Conservation (phyloP, 2,797 vertebrate species). For the Squalus acanthias region DNA sequence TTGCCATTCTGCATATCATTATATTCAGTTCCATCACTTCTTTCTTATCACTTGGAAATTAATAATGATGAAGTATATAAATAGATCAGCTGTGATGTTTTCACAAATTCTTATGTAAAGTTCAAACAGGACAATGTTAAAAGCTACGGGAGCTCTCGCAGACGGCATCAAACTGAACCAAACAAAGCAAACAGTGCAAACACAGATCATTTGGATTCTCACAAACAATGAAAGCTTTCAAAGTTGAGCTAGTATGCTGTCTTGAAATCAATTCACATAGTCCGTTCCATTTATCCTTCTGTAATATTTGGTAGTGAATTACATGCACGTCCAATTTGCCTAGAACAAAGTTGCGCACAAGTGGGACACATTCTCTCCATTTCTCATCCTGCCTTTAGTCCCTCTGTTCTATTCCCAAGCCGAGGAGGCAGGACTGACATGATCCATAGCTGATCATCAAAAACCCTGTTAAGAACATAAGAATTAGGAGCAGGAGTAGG, state of each 20-base stretch:
- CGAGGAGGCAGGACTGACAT: background rate
- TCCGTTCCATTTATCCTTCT: background rate
- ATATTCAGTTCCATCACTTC: background rate
- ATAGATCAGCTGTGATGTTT: background rate
- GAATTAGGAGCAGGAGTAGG: too few relatives aligned
- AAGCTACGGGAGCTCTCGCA: background rate
- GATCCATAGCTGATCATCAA: background rate
- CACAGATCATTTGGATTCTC: background rate
- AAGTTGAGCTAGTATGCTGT: background rate
- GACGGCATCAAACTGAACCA: background rate
- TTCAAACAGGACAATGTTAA: background rate
- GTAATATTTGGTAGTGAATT: background rate
- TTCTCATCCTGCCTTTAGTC: background rate
- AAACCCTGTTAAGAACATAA: background rate
- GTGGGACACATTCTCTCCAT: background rate
- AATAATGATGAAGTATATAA: background rate
- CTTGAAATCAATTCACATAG: background rate
- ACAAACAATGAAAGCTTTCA: conserved; percentile 6
- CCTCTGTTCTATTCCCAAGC: background rate
- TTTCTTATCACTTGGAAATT: background rate
- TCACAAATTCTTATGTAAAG: background rate
- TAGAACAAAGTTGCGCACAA: background rate
- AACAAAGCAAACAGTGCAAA: background rate
- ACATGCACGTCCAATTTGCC: background rate
- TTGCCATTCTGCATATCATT: conserved; percentile 11